Evolutionary conservation across 1,140 invertebrate genomes (phyloP).

Genomic region (Cydia pomonella): DNA sequence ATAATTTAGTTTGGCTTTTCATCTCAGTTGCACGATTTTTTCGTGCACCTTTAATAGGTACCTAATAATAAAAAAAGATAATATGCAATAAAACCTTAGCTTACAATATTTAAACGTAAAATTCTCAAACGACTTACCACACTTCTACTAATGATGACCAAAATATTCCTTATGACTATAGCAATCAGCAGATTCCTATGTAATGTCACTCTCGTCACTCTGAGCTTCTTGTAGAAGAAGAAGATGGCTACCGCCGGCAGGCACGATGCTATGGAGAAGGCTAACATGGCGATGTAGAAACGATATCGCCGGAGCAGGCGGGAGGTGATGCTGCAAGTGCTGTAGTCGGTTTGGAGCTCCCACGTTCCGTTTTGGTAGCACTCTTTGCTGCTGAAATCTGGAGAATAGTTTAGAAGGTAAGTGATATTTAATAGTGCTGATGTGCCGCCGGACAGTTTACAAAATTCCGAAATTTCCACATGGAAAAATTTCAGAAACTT

Average conservation of each 20-base stretch:
- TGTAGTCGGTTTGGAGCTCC: slow-evolving; percentile 80
- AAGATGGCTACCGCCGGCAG: slow-evolving; percentile 81
- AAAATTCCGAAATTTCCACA: too few relatives aligned
- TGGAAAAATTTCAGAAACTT: too few relatives aligned
- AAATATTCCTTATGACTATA: slow-evolving; percentile 79
- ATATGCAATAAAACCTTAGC: too few relatives aligned
- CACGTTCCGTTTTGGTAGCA: slow-evolving; percentile 77
- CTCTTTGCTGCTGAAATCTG: slow-evolving; percentile 78
- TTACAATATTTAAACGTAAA: not conserved
- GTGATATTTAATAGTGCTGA: too few relatives aligned
- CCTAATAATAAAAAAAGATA: too few relatives aligned
- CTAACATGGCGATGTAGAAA: slow-evolving; percentile 75
- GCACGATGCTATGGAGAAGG: slow-evolving; percentile 71
- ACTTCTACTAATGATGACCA: slow-evolving; percentile 80
- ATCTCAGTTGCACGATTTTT: too few relatives aligned
- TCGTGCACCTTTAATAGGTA: too few relatives aligned
- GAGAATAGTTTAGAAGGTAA: slow-evolving; percentile 34
- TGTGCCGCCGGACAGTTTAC: too few relatives aligned
- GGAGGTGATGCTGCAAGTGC: slow-evolving; percentile 78
- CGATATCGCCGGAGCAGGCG: slow-evolving; percentile 73
- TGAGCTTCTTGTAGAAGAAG: slow-evolving; percentile 75
- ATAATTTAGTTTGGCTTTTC: too few relatives aligned
- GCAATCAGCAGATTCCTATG: slow-evolving; percentile 81
- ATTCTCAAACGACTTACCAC: slow-evolving; percentile 55
- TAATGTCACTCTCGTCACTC: slow-evolving; percentile 76